Conservation (phyloP, 2,113 vertebrate species). For the Aphelocoma coerulescens region DNA sequence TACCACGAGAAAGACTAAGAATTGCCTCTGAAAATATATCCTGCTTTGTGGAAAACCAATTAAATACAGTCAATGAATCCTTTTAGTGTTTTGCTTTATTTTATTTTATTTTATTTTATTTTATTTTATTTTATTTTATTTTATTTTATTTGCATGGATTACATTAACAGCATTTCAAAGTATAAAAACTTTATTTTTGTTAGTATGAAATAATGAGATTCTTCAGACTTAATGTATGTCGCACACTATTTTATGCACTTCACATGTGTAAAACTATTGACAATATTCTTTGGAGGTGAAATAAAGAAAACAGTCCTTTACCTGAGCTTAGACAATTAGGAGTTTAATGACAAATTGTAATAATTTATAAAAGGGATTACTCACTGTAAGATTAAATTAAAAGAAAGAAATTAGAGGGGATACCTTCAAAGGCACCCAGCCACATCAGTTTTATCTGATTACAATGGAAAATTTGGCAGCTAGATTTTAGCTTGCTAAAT, state of each 20-base stretch:
- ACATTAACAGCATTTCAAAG: background rate
- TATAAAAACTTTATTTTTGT: background rate
- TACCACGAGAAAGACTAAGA: background rate
- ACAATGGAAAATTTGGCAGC: background rate
- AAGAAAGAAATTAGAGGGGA: background rate
- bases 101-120: too few species aligned
- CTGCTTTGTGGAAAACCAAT: conserved; percentile 26
- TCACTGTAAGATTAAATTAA: background rate
- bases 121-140: background rate
- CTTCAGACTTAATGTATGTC: background rate
- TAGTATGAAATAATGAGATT: background rate
- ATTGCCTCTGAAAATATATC: conserved; percentile 11
- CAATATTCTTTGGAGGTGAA: background rate
- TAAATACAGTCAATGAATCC: background rate
- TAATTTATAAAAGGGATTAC: background rate
- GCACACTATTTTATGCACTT: background rate
- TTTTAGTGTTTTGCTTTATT: background rate
- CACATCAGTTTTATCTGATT: background rate
- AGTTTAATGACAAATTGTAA: background rate
- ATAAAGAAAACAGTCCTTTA: background rate
- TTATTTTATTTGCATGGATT: background rate
- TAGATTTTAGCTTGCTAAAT: background rate
- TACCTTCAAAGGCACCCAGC: background rate
- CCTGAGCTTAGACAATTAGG: background rate
- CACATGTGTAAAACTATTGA: background rate